Evolutionary conservation across 2,113 vertebrate species (phyloP).

Genomic region (Axis porcinus): DNA sequence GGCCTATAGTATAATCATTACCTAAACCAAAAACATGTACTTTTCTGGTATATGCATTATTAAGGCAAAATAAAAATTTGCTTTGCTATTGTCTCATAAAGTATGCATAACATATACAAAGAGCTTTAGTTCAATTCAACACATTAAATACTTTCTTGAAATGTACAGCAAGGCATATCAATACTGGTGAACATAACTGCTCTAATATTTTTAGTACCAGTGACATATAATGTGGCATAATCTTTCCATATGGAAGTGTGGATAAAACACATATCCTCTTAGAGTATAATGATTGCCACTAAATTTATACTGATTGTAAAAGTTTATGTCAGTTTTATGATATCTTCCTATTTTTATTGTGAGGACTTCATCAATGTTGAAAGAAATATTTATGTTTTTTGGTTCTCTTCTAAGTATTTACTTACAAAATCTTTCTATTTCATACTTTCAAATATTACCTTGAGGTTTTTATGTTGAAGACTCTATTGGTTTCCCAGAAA

Average conservation of each 20-base stretch:
- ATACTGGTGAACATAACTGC: neutral
- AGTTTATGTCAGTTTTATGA: neutral
- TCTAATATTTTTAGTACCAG: neutral
- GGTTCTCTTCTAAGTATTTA: neutral
- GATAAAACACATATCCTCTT: neutral
- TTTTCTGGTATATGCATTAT: neutral
- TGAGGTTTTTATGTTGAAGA: neutral
- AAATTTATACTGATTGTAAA: neutral
- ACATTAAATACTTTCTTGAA: neutral
- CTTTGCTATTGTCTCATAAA: neutral
- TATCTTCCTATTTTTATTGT: neutral
- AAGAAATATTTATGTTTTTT: neutral
- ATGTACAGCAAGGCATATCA: neutral
- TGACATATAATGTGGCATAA: neutral
- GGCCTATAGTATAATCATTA: neutral
- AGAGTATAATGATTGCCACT: neutral
- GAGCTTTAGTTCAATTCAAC: neutral
- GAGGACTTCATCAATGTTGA: neutral
- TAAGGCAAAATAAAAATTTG: neutral
- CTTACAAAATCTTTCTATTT: neutral
- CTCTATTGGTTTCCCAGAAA: neutral
- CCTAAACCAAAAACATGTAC: neutral
- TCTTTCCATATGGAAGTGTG: neutral
- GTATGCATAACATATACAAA: neutral
- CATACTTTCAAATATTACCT: neutral